Conservation (phyloP, 2,888 invertebrate species). For the Himalopsyche anomala region DNA sequence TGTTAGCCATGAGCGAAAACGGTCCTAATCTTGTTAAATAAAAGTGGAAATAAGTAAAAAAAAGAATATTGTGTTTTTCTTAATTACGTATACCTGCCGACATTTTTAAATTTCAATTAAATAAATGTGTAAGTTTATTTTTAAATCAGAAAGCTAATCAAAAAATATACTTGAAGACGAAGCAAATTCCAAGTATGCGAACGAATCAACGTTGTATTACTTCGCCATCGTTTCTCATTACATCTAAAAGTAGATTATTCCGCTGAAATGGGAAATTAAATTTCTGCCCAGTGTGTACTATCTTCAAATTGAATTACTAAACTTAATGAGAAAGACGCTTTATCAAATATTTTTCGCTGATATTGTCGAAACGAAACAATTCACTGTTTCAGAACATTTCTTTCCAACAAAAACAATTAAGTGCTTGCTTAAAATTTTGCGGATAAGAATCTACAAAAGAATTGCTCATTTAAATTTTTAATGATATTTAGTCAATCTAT, state of each 20-base stretch:
- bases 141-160: too few relatives aligned
- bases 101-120: too few relatives aligned
- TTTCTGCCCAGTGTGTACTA: neutral
- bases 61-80: too few relatives aligned
- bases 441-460: neutral
- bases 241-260: neutral
- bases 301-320: neutral
- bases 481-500: neutral
- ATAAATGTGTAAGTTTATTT: too few relatives aligned
- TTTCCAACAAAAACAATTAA: neutral
- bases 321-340: neutral
- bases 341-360: conserved; percentile 19
- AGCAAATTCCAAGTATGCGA: neutral
- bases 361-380: neutral
- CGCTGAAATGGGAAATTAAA: neutral
- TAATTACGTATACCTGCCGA: too few relatives aligned
- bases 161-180: neutral
- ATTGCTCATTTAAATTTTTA: neutral
- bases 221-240: neutral
- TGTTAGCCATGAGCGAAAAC: too few relatives aligned
- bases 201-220: neutral
- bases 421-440: neutral
- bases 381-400: neutral
- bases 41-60: too few relatives aligned
- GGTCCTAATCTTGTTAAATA: too few relatives aligned